Evolutionary conservation across 1,140 invertebrate genomes (phyloP).

Genomic region (Apis dorsata): DNA sequence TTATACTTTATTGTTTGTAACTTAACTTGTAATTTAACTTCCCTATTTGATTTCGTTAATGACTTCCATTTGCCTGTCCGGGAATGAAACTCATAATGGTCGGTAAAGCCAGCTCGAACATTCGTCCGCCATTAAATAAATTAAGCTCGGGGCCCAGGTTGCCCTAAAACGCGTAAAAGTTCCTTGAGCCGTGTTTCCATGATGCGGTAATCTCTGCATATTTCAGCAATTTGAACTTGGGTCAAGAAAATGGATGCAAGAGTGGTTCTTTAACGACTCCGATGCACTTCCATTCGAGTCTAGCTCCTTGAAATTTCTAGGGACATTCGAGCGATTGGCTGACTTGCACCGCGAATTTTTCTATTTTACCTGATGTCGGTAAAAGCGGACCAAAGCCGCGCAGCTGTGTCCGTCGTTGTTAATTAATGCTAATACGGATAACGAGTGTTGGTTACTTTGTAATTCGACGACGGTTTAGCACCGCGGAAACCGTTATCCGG

Average conservation of each 20-base stretch:
- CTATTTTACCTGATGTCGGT: neutral
- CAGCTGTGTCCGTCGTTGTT: conserved; percentile 47
- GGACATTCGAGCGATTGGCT: neutral
- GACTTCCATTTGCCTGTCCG: neutral
- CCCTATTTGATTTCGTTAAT: neutral
- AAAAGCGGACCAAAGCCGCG: conserved; percentile 3
- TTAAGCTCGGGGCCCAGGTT: neutral
- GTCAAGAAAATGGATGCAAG: neutral
- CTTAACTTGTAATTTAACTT: neutral
- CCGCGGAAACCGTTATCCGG: conserved; percentile 61
- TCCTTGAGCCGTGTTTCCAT: neutral
- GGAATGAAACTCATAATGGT: neutral
- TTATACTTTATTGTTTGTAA: neutral
- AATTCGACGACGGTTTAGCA: conserved; percentile 63
- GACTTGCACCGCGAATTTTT: neutral
- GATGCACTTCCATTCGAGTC: neutral
- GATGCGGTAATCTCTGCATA: conserved; percentile 1
- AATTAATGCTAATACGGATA: conserved; percentile 65
- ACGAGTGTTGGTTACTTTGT: conserved; percentile 64
- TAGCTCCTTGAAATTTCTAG: neutral
- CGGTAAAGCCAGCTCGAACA: neutral
- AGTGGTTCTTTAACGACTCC: neutral
- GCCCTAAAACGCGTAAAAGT: conserved; percentile 2
- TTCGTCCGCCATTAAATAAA: neutral
- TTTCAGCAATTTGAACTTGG: conserved; percentile 10